These are phyloP conservation scores for Myotis lucifugus DNA, from an alignment of 2,113 vertebrate species.

Conservation along the genomic window DNA sequence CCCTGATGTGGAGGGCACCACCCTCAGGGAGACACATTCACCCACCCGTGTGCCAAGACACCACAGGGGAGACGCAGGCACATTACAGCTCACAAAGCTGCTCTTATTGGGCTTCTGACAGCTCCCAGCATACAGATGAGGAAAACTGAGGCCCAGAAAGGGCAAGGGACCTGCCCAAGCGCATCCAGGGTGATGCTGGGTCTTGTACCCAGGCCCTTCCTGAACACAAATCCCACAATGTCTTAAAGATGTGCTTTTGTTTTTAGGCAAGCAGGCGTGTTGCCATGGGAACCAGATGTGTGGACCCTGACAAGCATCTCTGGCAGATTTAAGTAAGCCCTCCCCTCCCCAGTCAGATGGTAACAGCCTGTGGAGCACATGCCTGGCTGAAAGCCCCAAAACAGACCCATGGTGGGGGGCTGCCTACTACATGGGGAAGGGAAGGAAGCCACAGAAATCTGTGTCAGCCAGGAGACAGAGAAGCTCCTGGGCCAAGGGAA, in stretches of 20 bases:
- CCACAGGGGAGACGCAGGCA: neutral
- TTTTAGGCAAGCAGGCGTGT: neutral
- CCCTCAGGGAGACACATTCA: neutral
- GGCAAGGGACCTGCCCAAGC: neutral
- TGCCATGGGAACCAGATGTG: constrained; percentile 64
- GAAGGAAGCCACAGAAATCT: neutral
- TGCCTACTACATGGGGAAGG: neutral
- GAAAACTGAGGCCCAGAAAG: neutral
- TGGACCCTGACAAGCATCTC: neutral
- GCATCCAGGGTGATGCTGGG: neutral
- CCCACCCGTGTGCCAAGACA: neutral
- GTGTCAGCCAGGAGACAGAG: neutral
- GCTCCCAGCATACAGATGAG: no score
- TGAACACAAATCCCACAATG: neutral
- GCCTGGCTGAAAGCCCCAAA: neutral
- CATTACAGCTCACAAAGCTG: neutral
- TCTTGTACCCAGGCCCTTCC: neutral
- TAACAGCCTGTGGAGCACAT: neutral
- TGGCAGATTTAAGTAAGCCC: constrained; percentile 56
- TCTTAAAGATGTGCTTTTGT: neutral
- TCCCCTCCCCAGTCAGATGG: neutral
- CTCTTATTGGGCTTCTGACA: neutral
- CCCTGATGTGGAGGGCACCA: neutral
- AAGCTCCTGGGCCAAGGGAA: neutral
- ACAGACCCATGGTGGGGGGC: neutral